Evolutionary conservation across 30 jellyfish, hydroid and myxozoan species (phyloP), one percentile per base, ranked within the genome.

Genomic region (Aurelia aurita): DNA sequence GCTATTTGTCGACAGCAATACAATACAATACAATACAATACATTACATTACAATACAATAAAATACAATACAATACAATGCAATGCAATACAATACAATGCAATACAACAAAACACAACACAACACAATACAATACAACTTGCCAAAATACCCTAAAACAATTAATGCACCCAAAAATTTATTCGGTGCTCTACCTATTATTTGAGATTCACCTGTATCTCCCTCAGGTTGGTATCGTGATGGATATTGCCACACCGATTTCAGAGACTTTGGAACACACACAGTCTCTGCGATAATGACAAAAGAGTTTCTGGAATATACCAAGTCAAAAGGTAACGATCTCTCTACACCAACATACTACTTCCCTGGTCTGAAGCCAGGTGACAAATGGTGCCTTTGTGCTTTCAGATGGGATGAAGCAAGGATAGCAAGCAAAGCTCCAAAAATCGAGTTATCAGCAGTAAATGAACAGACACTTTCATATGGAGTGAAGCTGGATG

Each of bases 361-460:
- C 65, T 88, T 88, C 53, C 97, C 97, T 3, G 97, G 97, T 20
- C 75, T 88, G 32, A 60, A 58, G 25, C 89, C 88, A 29, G 97
- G 97, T 12, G 87, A 88, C 74, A 65, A 94, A 27, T 88, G 97
- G 97, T 88, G 97, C 58, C 66, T 88, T 26, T 88, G 97, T 79
- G 93, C 93, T 12, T 26, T 65, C 3, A 45, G 97, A 43, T 88
- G 97, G 97, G 75, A 39, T 16, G 84, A 79, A 39, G 97, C 97
- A 43, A 28, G 69, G 35, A 61, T 69, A 16, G 87, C 82, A 25
- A 94, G 97, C 26, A 28, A 39, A 5, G 97, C 97, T 1, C 97
- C 97, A 66, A 84, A 84, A 26, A 80, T 88, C 6, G 69, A 88
- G 57, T 47, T 80, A 11, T 57, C 54, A 22, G 93, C 97, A 57